Base-by-base conservation (phyloP, 1,140 invertebrate genomes). In the Oryctes rhinoceros region DNA sequence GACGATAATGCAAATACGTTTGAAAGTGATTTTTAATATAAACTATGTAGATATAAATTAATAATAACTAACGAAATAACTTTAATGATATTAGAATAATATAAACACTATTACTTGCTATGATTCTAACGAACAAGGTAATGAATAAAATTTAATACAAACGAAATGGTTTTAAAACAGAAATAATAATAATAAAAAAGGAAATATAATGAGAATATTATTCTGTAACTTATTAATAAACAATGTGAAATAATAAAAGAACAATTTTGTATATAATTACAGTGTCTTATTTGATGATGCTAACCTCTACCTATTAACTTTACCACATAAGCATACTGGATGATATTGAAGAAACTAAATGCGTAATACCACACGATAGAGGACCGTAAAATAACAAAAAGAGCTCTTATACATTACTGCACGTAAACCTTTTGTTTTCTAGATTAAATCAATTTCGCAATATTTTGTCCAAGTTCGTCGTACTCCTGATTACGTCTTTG, bases 151-250 rank as follows among this genome's bases (percentile, higher is more conserved):
- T 44, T 44, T 44, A 44, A 44, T 44, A 44, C 39, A 44, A 3
- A 44, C 9, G 9, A 44, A 0, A 44, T 10, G 39, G 9, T 44
- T 44, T 7, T 44, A 44, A 44, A 44, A 44, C 24, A 30, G 24
- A 30, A 30, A 30, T 30, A 30, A 30, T 30, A 3, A 44, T 44
- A 44, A 44, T 4, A 44, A 44, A 44, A 44, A 10, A 3, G 39
- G 39, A 44, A 44, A 30, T 30, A 30, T 30, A 53, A 53, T 53
- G 49, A 53, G 1, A 59, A 59, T 59, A 18, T 7, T 59, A 59
- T 59, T 18, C 13, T 59, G 15, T 59, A 59, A 59, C 53, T 59
- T n/a, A 59, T 59, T 59, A 18, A 59, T 59, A 59, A 59, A 59
- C n/a, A 44, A 44, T 44, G 39, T 44, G 24, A 44, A 44, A 44